These are phyloP conservation scores for Myiotriccus ornatus DNA, from an alignment of 2,797 vertebrate species.

Conservation along the genomic window DNA sequence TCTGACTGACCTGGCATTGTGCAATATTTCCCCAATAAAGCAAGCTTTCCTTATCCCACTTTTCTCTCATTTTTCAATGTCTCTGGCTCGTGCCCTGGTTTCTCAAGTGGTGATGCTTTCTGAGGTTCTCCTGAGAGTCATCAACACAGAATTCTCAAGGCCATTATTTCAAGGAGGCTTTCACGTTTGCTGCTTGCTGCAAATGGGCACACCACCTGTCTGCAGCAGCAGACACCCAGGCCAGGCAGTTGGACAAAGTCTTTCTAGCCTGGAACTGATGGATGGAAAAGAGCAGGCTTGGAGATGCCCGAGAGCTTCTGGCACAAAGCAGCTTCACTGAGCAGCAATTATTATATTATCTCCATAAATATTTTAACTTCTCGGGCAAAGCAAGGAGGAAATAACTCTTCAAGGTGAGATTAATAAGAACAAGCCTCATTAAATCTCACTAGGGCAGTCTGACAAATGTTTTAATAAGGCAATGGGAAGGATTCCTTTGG, in stretches of 20 bases:
- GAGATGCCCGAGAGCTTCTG: not conserved
- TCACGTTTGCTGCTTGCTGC: not conserved
- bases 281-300: not conserved
- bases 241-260: not conserved
- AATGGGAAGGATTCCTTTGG: slow-evolving; percentile 6
- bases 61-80: not conserved
- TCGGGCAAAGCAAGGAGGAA: slow-evolving; percentile 20
- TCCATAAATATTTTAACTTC: slow-evolving; percentile 62
- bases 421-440: slow-evolving; percentile 55
- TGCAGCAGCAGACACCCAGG: not conserved
- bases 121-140: not conserved
- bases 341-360: slow-evolving; percentile 30
- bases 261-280: not conserved
- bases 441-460: slow-evolving; percentile 43
- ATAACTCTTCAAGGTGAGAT: slow-evolving; percentile 43
- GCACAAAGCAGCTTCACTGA: not conserved
- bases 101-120: fast-evolving
- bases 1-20: not conserved
- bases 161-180: not conserved
- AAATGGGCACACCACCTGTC: not conserved
- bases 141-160: not conserved
- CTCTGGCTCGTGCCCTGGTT: not conserved
- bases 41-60: not conserved
- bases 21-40: not conserved
- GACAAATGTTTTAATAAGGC: slow-evolving; percentile 61